Percentiles rank a stretch among this genome's conserved stretches.
Conservation (phyloP, 2,113 vertebrate species). For the Myrmophylax atrothorax region DNA sequence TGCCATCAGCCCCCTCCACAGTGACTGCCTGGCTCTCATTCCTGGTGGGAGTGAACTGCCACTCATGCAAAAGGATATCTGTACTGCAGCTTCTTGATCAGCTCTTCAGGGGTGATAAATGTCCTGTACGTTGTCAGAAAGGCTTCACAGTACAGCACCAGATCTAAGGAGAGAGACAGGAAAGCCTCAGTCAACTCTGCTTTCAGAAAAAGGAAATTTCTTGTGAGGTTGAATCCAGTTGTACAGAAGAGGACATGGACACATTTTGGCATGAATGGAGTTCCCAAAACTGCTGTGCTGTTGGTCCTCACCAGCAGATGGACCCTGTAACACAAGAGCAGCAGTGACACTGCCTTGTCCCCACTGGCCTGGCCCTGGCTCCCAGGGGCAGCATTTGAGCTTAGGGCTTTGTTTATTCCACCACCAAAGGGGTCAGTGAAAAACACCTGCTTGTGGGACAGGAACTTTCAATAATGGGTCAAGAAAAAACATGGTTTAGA, state of each 20-base stretch:
- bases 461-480: neutral
- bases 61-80: conserved; percentile 89
- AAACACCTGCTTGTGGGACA: neutral
- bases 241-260: neutral
- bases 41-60: neutral
- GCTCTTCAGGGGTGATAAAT: conserved; percentile 95
- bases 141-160: conserved; percentile 98
- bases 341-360: neutral
- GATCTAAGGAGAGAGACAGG: conserved; percentile 75
- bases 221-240: neutral
- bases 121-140: conserved; percentile 98
- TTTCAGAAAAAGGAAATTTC: neutral
- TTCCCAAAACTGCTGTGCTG: neutral
- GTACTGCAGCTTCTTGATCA: conserved; percentile 98
- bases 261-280: neutral
- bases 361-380: neutral
- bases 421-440: neutral
- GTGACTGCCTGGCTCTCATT: neutral
- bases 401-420: neutral
- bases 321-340: neutral
- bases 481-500: neutral
- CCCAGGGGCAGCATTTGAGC: neutral
- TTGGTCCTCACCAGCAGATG: conserved; percentile 39
- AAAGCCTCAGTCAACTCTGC: neutral
- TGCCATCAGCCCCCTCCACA: neutral